Base-by-base conservation (phyloP, 2,888 invertebrate genomes). In the Cephus runcator region DNA sequence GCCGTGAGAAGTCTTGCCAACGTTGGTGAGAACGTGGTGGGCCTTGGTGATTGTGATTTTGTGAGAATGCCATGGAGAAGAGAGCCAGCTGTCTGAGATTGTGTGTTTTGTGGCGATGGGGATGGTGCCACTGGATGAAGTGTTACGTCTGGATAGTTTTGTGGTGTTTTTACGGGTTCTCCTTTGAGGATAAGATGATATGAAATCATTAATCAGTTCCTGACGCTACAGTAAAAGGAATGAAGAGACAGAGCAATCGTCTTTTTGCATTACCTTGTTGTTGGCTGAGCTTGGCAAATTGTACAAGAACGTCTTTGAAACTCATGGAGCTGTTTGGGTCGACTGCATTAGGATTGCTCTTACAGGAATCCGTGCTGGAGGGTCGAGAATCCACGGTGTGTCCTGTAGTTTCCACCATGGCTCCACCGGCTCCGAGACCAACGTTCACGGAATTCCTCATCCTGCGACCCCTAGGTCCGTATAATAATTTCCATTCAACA, bases 1-100 rank as follows among this genome's bases (percentile, higher is more conserved):
- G 96, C 96, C 83, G 96, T 96, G 87, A 96, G 93, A 85, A 96
- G 93, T 92, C 96, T 94, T 84, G 96, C 96, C 91, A 96, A 93
- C 86, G 96, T 96, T 83, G 96, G 96, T 87, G 96, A 96, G 92
- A 95, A 96, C 87, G 95, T 94, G 85, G 95, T 93, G 85, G 93
- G 93, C 87, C 93, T 92, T 69, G 91, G 92, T 31, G 91, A 90
- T 82, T 91, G 91, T 33, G 90, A 88, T 82, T 96, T 96, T 1
- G 96, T 96, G 77, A 96, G 92, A 85, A 96, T 96, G 69, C 96
- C 96, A 87, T 96, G 96, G 4, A 96, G 93, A 75, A 96, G 91
- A 0, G 96, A 96, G 82, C 93, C 93, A 80, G 94, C 94, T 84
- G 94, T 93, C 80, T 93, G 93, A n/a, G 92, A 89, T n/a, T 85